phyloP scores from a whole-genome alignment of 1,140 invertebrate species.

The Papilio polytes region DNA sequence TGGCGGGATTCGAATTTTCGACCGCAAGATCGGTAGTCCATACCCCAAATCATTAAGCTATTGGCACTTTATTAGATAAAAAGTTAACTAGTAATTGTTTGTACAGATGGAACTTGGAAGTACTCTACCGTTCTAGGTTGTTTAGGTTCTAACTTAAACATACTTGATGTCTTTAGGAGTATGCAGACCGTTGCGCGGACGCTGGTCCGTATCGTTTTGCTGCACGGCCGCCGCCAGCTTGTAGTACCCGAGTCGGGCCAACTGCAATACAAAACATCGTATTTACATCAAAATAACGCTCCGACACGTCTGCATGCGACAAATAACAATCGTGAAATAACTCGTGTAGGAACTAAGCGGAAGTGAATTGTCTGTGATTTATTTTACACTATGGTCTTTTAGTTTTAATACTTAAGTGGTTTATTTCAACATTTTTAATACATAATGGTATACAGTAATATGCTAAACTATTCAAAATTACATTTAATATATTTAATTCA shows the following conservation, averaged over 20 bases:
- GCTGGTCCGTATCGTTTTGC: slow-evolving; percentile 70
- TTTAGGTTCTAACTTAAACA: neutral
- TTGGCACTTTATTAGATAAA: too few relatives aligned
- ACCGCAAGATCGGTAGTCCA: too few relatives aligned
- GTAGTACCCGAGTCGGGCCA: slow-evolving; percentile 82
- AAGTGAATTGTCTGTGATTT: slow-evolving; percentile 2
- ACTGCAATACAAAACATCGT: slow-evolving; percentile 55
- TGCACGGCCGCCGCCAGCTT: slow-evolving; percentile 80
- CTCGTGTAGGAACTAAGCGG: slow-evolving; percentile 1
- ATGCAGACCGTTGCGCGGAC: slow-evolving; percentile 75
- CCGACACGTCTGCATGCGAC: neutral
- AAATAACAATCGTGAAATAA: neutral
- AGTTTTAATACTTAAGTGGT: neutral
- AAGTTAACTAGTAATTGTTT: too few relatives aligned
- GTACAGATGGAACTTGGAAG: too few relatives aligned
- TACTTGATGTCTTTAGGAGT: slow-evolving; percentile 74
- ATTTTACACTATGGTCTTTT: neutral
- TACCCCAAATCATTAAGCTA: too few relatives aligned
- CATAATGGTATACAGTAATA: neutral
- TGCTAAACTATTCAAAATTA: neutral
- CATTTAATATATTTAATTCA: neutral
- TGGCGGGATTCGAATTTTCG: too few relatives aligned
- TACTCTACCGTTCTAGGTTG: too few relatives aligned
- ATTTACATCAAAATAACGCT: neutral
- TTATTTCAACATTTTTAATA: neutral